A percentile compares a stretch with the other conserved stretches of the same genome.
phyloP scores from a whole-genome alignment of 2,797 vertebrate species.

The Lepidocolaptes lacrymiger region DNA sequence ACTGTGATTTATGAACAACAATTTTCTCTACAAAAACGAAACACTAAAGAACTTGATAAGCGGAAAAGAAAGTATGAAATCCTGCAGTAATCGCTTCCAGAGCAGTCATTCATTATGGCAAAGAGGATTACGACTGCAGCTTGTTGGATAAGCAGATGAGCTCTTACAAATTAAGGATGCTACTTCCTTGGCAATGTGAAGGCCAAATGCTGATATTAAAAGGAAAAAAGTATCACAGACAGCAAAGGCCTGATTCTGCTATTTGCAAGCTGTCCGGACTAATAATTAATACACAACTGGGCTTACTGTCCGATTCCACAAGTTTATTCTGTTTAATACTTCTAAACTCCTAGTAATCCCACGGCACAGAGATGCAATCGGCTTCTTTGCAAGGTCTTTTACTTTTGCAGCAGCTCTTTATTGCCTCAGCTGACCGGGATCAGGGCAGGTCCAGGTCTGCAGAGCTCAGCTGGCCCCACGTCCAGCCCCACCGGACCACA shows the following conservation, averaged over 20 bases:
- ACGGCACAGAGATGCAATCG: not conserved
- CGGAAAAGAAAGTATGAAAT: conserved; percentile 31
- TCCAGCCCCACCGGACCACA: fast-evolving
- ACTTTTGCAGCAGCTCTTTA: not conserved
- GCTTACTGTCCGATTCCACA: not conserved
- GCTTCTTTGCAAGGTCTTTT: not conserved
- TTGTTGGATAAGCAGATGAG: conserved; percentile 54
- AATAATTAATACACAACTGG: conserved; percentile 5
- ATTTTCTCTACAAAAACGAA: conserved; percentile 12
- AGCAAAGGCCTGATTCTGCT: not conserved
- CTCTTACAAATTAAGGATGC: conserved; percentile 40
- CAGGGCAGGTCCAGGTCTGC: not conserved
- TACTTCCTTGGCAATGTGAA: not conserved
- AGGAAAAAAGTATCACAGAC: not conserved
- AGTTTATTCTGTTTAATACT: conserved; percentile 25
- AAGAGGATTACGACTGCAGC: conserved; percentile 49
- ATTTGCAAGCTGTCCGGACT: not conserved
- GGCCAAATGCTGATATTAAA: conserved; percentile 33
- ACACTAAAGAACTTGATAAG: conserved; percentile 8
- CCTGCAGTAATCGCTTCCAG: conserved; percentile 52
- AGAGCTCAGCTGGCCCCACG: not conserved
- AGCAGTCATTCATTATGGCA: conserved; percentile 23
- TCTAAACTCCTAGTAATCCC: conserved; percentile 28
- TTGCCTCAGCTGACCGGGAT: not conserved
- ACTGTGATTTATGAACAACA: not conserved